Percentiles rank a stretch among this genome's conserved stretches.
Evolutionary conservation across 2,888 invertebrate species (phyloP).

Genomic region (Theodoxus fluviatilis): DNA sequence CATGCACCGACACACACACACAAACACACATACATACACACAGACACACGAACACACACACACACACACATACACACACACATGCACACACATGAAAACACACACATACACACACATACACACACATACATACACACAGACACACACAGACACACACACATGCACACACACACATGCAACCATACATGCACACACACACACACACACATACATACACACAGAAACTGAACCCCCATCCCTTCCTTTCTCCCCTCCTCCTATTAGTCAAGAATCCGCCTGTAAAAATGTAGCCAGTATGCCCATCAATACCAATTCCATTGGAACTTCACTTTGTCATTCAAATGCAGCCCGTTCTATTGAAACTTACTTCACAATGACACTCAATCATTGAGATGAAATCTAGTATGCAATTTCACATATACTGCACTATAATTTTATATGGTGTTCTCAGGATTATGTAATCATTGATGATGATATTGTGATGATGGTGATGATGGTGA

Average conservation of each 20-base stretch:
- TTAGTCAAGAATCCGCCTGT: too few relatives aligned
- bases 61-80: not conserved
- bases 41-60: not conserved
- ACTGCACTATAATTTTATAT: too few relatives aligned
- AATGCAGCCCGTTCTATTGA: too few relatives aligned
- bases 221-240: not conserved
- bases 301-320: too few relatives aligned
- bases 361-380: too few relatives aligned
- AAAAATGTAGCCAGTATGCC: too few relatives aligned
- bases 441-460: too few relatives aligned
- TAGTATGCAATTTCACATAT: too few relatives aligned
- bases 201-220: slow-evolving; percentile 13
- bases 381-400: too few relatives aligned
- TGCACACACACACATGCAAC: slow-evolving; percentile 7
- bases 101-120: not conserved
- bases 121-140: not conserved
- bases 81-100: not conserved
- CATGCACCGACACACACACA: not conserved
- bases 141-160: not conserved
- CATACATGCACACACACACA: slow-evolving; percentile 1
- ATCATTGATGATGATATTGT: too few relatives aligned
- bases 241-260: not conserved
- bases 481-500: too few relatives aligned
- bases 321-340: too few relatives aligned
- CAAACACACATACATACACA: not conserved